Percentiles rank a stretch among this genome's conserved stretches.
Evolutionary conservation across 2,797 vertebrate genomes (phyloP).

Genomic region (Astyanax mexicanus): DNA sequence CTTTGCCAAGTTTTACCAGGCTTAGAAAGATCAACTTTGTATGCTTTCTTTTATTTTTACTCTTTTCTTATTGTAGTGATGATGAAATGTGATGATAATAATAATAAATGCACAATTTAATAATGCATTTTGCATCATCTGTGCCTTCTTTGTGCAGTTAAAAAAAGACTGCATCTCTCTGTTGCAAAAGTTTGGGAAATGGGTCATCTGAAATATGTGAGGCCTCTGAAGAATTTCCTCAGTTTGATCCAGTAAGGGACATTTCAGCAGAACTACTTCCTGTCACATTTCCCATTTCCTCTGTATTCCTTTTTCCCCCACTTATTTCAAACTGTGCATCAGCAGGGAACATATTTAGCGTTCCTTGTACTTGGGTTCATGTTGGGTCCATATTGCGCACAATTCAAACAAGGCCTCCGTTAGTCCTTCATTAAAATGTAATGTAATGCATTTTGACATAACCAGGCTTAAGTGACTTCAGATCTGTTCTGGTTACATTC

Average conservation of each 20-base stretch:
- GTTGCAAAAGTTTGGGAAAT: not conserved
- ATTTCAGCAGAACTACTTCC: not conserved
- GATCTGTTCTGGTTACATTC: too few species aligned
- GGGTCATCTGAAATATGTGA: not conserved
- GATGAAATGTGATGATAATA: not conserved
- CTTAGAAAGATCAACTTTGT: constrained; percentile 24
- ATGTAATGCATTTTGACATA: too few species aligned
- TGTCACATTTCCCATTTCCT: not conserved
- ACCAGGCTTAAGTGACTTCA: too few species aligned
- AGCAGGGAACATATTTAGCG: too few species aligned
- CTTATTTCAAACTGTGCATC: too few species aligned
- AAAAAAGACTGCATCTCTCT: too few species aligned
- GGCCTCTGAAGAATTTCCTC: not conserved
- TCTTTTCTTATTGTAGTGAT: not conserved
- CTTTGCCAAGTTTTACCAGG: constrained; percentile 38
- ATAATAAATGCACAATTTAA: constrained; percentile 16
- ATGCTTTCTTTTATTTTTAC: constrained; percentile 27
- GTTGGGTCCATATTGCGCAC: too few species aligned
- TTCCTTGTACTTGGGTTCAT: too few species aligned
- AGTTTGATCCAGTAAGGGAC: not conserved
- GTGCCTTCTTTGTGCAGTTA: too few species aligned
- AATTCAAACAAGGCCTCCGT: too few species aligned
- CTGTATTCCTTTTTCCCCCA: too few species aligned
- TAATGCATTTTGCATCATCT: constrained; percentile 1
- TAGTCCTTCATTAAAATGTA: too few species aligned